Conservation (phyloP, 2,888 invertebrate genomes). For the Dysmachus trigonus region DNA sequence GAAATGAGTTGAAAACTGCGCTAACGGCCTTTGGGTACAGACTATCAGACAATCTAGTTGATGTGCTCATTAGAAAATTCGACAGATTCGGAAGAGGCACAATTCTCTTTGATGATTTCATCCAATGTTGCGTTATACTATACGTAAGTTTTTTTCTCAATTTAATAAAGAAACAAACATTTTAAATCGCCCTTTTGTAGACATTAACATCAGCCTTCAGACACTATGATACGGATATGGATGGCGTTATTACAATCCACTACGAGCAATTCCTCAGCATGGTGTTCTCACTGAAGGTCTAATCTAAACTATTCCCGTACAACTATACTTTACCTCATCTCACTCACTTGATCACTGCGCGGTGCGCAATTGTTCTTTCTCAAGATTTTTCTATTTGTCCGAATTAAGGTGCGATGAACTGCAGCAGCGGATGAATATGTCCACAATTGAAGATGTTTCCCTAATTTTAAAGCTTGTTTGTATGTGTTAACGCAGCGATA, state of each 20-base stretch:
- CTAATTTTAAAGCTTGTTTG: slow-evolving; percentile 6
- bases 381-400: background rate
- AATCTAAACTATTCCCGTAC: slow-evolving; percentile 64
- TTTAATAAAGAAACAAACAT: background rate
- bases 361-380: background rate
- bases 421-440: background rate
- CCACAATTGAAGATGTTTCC: background rate
- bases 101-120: slow-evolving; percentile 97
- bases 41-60: slow-evolving; percentile 83
- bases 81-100: slow-evolving; percentile 91
- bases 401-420: background rate
- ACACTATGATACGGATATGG: slow-evolving; percentile 88
- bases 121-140: slow-evolving; percentile 92
- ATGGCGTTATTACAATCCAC: slow-evolving; percentile 93
- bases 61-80: slow-evolving; percentile 87
- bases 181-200: slow-evolving; percentile 67
- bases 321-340: background rate
- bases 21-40: slow-evolving; percentile 89
- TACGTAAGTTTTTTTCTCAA: slow-evolving; percentile 75
- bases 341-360: background rate
- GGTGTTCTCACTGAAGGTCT: slow-evolving; percentile 84
- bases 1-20: slow-evolving; percentile 87
- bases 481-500: background rate
- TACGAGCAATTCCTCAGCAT: slow-evolving; percentile 95
- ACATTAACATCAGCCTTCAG: slow-evolving; percentile 89